Conservation (phyloP, 2,797 vertebrate genomes). For the Myiothlypis chrysogaster region DNA sequence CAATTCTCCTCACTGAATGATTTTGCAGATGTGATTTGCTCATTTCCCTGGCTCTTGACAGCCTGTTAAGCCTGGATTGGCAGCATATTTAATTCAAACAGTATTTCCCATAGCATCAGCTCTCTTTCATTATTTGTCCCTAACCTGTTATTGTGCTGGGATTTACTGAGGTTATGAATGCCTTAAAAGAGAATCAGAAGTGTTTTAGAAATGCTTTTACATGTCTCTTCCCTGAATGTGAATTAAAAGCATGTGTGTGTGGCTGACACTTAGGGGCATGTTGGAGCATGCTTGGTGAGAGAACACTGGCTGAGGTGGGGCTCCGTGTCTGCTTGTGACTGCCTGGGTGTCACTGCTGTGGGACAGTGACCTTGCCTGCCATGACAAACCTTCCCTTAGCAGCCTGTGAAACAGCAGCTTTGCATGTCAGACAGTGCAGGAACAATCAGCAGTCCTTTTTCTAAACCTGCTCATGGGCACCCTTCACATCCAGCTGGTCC, state of each 20-base stretch:
- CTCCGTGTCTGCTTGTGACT: neutral
- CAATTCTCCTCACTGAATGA: accelerated
- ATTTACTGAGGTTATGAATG: neutral
- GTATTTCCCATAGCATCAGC: neutral
- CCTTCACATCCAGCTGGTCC: neutral
- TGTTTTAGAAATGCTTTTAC: slow-evolving; percentile 45
- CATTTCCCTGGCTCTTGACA: neutral
- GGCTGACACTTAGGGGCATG: neutral
- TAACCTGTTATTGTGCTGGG: accelerated
- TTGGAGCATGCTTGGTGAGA: neutral
- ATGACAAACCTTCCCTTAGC: neutral
- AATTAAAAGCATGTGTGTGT: neutral
- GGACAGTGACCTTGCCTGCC: neutral
- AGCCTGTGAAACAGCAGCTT: neutral
- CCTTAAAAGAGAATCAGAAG: neutral
- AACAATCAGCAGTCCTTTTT: neutral
- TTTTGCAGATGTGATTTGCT: neutral
- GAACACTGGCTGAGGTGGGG: neutral
- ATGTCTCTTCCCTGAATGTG: neutral
- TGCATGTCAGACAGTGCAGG: neutral
- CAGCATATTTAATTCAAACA: neutral
- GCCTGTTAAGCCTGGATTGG: neutral
- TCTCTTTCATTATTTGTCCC: neutral
- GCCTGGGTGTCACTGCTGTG: neutral
- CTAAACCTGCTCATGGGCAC: neutral